Base-by-base conservation (phyloP, 2,797 vertebrate species). In the Salmo trutta region DNA sequence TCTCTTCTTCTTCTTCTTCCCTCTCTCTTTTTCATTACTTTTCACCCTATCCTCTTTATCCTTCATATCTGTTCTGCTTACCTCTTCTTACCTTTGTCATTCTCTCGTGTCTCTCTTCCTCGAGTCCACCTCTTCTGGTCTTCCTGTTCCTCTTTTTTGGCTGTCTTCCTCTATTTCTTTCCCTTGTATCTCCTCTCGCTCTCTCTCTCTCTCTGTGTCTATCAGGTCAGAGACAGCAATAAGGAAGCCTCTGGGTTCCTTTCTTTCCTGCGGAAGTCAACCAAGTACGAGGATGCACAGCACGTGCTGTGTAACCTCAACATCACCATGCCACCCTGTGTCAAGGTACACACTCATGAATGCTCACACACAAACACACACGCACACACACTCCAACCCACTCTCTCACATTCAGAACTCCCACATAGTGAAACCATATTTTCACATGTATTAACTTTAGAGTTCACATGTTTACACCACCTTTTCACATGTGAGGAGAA, bases 281-380 rank as follows among this genome's bases (percentile, higher is more conserved):
- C 98, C 91, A 99, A 99, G 83, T 99, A 99, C 0, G 98, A 99
- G 84, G 97, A 98, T 79, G 77, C 95, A 0, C 98, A 98, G 90
- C 98, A 98, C 0, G 95, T 96, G 1, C 95, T 99, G 82, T 99
- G 98, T 87, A 98, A 99, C 91, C 92, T 99, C 81, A 98, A 97
- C 88, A 94, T 99, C 92, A 93, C 93, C 81, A 97, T 99, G 94
- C 98, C 98, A 0, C 96, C 96, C 67, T 99, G 96, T 84, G 92
- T 95, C 83, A 99, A 99, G 97, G 98, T 99, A 82, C 81, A 71
- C n/a, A 54, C 54, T 68, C 47, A 0, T 27, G n/a, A 21, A 62
- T n/a, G 3, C 27, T 68, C 66, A 67, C 36, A 21, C 53, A 31
- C 12, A n/a, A 52, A 77, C 29, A 17, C 41, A 15, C 15, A 0